Conservation (phyloP, 2,113 vertebrate genomes). For the Odontesthes bonariensis region DNA sequence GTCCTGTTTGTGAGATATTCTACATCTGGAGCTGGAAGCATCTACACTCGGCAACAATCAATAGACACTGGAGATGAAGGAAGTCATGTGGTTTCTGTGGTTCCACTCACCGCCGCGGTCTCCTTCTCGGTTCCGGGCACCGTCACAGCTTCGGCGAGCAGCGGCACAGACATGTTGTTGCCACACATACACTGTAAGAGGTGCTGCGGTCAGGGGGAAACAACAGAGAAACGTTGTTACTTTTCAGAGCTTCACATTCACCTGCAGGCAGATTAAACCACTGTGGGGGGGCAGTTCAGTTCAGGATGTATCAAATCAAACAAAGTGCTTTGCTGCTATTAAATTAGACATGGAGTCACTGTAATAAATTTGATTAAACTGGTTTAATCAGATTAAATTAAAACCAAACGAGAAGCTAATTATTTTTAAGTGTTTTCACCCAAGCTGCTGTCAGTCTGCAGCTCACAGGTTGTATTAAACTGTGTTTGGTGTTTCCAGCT, state of each 20-base stretch:
- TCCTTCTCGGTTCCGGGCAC: constrained; percentile 95
- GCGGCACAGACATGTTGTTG: constrained; percentile 99
- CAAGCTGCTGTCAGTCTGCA: no score
- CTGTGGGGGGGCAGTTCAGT: no score
- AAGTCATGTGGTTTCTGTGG: rapidly evolving
- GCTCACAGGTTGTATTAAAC: no score
- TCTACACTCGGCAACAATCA: no score
- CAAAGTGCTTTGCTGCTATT: neutral
- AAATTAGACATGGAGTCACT: neutral
- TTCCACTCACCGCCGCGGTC: constrained; percentile 92
- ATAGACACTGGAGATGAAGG: neutral
- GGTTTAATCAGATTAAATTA: neutral
- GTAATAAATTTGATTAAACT: neutral
- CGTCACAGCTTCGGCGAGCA: constrained; percentile 96
- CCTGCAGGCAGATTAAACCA: neutral
- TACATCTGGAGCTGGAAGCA: no score
- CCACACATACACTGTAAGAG: constrained; percentile 97
- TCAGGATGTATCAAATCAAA: no score
- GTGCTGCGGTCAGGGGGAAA: constrained; percentile 59
- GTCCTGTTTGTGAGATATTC: no score
- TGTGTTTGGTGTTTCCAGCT: no score
- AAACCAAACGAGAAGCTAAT: neutral
- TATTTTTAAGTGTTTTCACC: no score
- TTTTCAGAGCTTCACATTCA: neutral
- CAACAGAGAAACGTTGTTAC: neutral